These are phyloP conservation scores for Plecotus auritus DNA, from an alignment of 2,113 vertebrate genomes.

Conservation along the genomic window DNA sequence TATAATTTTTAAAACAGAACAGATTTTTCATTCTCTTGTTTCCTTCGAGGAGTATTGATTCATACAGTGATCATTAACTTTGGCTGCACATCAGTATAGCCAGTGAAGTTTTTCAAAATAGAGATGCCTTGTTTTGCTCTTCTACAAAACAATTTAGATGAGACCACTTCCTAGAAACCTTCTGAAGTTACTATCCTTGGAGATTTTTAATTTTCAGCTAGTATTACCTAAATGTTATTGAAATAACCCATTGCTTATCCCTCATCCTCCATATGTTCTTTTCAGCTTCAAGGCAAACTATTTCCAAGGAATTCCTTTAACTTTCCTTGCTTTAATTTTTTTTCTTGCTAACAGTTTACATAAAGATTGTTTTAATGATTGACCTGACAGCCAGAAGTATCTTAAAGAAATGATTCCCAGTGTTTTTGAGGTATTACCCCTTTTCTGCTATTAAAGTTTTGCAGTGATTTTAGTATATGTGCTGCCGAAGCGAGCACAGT, in stretches of 20 bases:
- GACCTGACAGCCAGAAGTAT: background rate
- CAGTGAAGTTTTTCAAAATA: background rate
- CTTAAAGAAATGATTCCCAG: background rate
- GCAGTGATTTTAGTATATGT: background rate
- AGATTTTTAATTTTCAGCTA: conserved; percentile 18
- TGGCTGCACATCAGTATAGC: background rate
- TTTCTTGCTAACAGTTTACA: background rate
- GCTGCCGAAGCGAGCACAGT: too few species aligned
- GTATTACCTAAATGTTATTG: background rate
- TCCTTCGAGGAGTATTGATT: background rate
- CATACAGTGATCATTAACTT: background rate
- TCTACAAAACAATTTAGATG: background rate
- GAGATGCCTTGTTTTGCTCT: background rate
- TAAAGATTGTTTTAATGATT: background rate
- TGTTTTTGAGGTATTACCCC: conserved; percentile 5
- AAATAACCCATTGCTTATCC: background rate
- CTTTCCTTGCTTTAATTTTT: conserved; percentile 18
- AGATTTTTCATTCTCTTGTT: background rate
- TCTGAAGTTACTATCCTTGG: background rate
- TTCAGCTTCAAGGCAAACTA: background rate
- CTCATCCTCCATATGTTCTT: background rate
- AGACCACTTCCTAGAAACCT: background rate
- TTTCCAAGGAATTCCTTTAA: conserved; percentile 4
- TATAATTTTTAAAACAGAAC: background rate
- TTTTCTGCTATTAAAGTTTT: background rate